Conservation (phyloP, 2,888 invertebrate species). For the Calameuta pallipes region DNA sequence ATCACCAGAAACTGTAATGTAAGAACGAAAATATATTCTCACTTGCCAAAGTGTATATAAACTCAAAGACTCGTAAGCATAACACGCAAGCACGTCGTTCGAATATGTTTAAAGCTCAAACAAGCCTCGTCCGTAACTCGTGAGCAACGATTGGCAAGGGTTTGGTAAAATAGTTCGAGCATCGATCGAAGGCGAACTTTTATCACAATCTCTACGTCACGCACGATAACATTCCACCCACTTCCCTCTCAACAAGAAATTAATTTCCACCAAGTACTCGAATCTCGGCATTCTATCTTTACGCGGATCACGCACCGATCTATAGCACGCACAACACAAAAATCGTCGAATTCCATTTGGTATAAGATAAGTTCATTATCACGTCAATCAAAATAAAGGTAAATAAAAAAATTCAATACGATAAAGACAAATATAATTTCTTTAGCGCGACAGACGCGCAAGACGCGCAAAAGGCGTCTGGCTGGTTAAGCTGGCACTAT, state of each 20-base stretch:
- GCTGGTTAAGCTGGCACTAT: background rate
- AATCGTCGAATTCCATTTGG: background rate
- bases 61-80: background rate
- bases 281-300: background rate
- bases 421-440: background rate
- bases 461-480: constrained; percentile 31
- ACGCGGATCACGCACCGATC: background rate
- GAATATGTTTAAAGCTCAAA: background rate
- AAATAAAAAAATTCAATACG: background rate
- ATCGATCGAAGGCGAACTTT: background rate
- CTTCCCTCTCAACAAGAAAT: background rate
- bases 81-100: background rate
- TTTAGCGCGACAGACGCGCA: constrained; percentile 18
- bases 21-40: background rate
- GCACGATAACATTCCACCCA: background rate
- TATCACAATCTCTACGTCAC: background rate
- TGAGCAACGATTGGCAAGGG: background rate
- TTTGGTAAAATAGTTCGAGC: background rate
- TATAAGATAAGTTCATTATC: background rate
- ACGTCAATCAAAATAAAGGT: background rate
- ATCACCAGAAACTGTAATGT: background rate
- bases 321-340: background rate
- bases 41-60: background rate
- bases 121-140: background rate
- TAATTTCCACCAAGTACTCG: background rate